Evolutionary conservation across 1,140 invertebrate genomes (phyloP), one percentile per base, ranked within the genome.

Genomic region (Orussus abietinus): DNA sequence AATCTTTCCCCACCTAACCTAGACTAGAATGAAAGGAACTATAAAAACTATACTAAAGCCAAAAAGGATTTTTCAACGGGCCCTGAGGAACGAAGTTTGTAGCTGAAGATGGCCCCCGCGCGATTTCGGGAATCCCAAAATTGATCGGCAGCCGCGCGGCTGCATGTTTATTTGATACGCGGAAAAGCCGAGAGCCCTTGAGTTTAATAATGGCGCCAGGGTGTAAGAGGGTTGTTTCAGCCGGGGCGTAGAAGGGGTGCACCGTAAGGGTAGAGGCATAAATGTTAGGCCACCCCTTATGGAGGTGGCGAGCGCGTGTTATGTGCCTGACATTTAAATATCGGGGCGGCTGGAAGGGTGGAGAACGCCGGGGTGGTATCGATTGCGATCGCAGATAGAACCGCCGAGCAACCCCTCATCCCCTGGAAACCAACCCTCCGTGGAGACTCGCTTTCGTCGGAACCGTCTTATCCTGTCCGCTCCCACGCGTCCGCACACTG

Each of bases 281-380:
- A 66, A 67, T 67, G 64, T 62, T 66, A 55, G 51, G 53, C 48
- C 52, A 57, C 43, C 45, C 48, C 37, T 52, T 36, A 37, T 15
- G 38, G 49, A 57, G 51, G 57, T 61, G 54, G 59, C 38, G 53
- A 48, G 49, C 53, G 42, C 51, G 64, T 59, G 64, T 61, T 65
- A 62, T 66, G 62, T 55, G 57, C 47, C 59, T 69, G 69, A 69
- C 68, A 71, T 72, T 71, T 69, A 71, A 72, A 70, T 71, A 69
- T 66, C 64, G 60, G 18, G 28, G 26, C 17, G 10, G 26, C 22
- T 2, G n/a, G 4, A 12, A 38, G 20, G 21, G 28, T 9, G 19
- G 26, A 3, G 22, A 40, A 42, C 49, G 43, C 45, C 38, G 17
- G 40, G 35, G 35, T 18, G 32, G 39, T 56, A 66, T 69, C 57